Evolutionary conservation across 2,888 invertebrate genomes (phyloP).

Genomic region (Coenonympha arcania): DNA sequence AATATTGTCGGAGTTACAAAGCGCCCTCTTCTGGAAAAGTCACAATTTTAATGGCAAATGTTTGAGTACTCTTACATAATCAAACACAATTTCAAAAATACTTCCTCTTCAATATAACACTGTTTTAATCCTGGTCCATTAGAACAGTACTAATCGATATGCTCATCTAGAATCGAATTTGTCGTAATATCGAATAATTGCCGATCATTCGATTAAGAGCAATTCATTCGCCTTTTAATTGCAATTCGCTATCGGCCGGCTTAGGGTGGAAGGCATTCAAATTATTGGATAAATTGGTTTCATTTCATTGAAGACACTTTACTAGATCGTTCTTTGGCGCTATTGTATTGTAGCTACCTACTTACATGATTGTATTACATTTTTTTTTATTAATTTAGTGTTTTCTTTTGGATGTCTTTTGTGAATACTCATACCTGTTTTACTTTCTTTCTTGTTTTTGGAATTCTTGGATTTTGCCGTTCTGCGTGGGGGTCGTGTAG

Average conservation of each 20-base stretch:
- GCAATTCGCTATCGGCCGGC: conserved; percentile 30
- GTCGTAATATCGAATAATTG: conserved; percentile 31
- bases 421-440: too few relatives aligned
- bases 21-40: too few relatives aligned
- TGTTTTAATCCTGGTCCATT: conserved; percentile 2
- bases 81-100: not conserved
- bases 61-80: too few relatives aligned
- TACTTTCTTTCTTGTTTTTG: too few relatives aligned
- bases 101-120: not conserved
- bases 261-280: conserved; percentile 16
- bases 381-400: too few relatives aligned
- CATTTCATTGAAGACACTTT: conserved; percentile 7
- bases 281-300: conserved; percentile 17
- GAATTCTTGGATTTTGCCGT: too few relatives aligned
- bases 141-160: conserved; percentile 24
- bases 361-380: too few relatives aligned
- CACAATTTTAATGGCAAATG: too few relatives aligned
- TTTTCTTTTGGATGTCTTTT: too few relatives aligned
- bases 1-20: too few relatives aligned
- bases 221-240: conserved; percentile 39
- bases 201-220: conserved; percentile 36
- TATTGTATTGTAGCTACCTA: conserved; percentile 3
- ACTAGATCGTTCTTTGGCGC: not conserved
- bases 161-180: conserved; percentile 20
- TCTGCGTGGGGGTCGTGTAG: too few relatives aligned